Evolutionary conservation across 2,797 vertebrate genomes (phyloP), one percentile per base, ranked within the genome.

Genomic region (Pseudochromis fuscus): DNA sequence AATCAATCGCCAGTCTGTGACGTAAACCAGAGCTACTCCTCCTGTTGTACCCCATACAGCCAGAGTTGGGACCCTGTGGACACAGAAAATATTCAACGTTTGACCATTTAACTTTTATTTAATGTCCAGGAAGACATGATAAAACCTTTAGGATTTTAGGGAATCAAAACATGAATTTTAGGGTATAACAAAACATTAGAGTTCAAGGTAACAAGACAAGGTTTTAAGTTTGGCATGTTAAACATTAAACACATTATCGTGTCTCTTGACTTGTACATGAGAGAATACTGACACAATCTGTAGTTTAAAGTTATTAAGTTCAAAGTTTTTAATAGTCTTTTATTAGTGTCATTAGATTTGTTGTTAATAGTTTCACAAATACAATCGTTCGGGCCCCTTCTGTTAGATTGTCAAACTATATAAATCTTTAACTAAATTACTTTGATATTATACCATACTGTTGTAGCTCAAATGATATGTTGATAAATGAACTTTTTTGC

Each of bases 1-100:
- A 77, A 98, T 18, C 67, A 97, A 25, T 61, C 93, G 86, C 97
- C 97, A 98, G 77, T 98, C 96, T 8, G 97, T 97, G 77, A 93
- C 73, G 94, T 96, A 96, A 40, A 98, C 89, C 23, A 97, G 16
- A 25, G 92, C 95, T 13, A 96, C 83, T 0, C 93, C 83, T 7
- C 93, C 95, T 1, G 90, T 94, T 0, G 91, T 30, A 0, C 95
- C 95, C 97, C 96, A 98, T 0, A 93, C 80, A 8, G 91, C 1
- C 0, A 93, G 4, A 0, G 94, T 97, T 33, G 96, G 96, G 1
- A 94, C 45, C 97, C 97, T 99, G 85, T 3, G 48, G 27, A 66
- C 5, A 16, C 37, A 40, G 33, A 60, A 53, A 58, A 62, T 19
- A 64, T 9, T 46, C 7, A 62, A 35, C 0, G 25, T 49, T n/a